These are phyloP conservation scores for Lordiphosa stackelbergi DNA, from an alignment of 1,140 invertebrate genomes.

Conservation along the genomic window DNA sequence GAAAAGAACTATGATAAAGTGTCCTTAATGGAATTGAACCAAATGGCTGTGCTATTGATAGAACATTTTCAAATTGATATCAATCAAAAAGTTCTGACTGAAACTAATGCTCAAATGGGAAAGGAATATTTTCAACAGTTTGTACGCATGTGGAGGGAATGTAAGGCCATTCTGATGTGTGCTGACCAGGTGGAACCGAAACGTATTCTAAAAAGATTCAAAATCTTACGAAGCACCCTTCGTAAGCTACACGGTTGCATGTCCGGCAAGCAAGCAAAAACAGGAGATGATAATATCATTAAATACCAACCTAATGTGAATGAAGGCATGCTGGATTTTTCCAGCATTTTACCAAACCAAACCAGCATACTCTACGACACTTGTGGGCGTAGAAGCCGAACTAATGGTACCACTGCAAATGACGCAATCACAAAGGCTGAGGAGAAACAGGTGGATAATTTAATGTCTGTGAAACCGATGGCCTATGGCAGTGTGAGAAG, in stretches of 20 bases:
- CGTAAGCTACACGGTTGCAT: conserved; percentile 51
- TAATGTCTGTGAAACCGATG: conserved; percentile 4
- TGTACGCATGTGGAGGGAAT: conserved; percentile 56
- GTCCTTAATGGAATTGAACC: conserved; percentile 41
- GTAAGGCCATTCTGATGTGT: conserved; percentile 66
- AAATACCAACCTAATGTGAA: neutral
- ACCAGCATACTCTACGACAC: conserved; percentile 62
- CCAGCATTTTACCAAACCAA: conserved; percentile 27
- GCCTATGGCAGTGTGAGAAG: conserved; percentile 34
- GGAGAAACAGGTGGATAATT: neutral
- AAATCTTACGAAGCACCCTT: conserved; percentile 59
- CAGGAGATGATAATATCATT: neutral
- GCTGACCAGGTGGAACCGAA: conserved; percentile 55
- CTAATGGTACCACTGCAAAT: neutral
- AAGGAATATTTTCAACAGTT: conserved; percentile 56
- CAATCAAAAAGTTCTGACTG: conserved; percentile 41
- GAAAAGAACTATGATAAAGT: conserved; percentile 54
- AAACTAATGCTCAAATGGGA: conserved; percentile 10
- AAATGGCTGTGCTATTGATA: conserved; percentile 52
- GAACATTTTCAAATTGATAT: conserved; percentile 62
- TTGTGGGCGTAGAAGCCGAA: conserved; percentile 16
- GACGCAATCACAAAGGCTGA: neutral
- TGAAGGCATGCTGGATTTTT: conserved; percentile 20
- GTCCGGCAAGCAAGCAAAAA: neutral
- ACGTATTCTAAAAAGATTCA: conserved; percentile 70